Base-by-base conservation (phyloP, 2,888 invertebrate genomes). In the Drosophila imparisetae region DNA sequence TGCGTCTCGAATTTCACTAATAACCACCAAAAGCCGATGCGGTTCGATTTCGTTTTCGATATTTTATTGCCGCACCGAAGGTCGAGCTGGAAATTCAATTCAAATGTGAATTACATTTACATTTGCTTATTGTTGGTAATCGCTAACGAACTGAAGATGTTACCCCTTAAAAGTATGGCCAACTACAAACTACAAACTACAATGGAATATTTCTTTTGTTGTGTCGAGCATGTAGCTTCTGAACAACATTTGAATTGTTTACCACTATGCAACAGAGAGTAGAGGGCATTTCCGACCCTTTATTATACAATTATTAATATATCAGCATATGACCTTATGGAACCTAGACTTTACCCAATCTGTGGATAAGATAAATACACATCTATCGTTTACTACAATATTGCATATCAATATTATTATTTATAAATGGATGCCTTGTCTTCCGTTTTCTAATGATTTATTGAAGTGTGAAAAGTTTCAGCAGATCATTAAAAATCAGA, bases 1-100 rank as follows among this genome's bases (percentile, higher is more conserved):
- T 61, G 71, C 80, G 89, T 72, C 64, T 85, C 89, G 58, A 85
- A 85, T 85, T 85, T 85, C 85, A 83, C 89, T 80, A 83, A 90
- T 90, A 83, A 75, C 69, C 83, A 80, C 34, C 75, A 40, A 80
- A 65, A 63, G 36, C 61, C 45, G 61, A 69, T 52, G 32, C 61
- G 50, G 61, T 77, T 71, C 72, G 74, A 59, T 67, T 74, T 65
- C 21, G 30, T 36, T 60, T 77, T 52, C 45, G 78, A 70, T 69
- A 80, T 75, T 67, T 62, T 82, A 81, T 78, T 87, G 85, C 79
- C 70, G 62, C 75, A 70, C 40, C 59, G 83, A 83, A 83, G 89
- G 83, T 77, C 78, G 70, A 32, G 59, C 64, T 58, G 69, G 67
- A 78, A 84, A 81, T 72, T 71, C 81, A 81, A 78, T 78, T 83